These are phyloP conservation scores for Lordiphosa collinella DNA, from an alignment of 1,140 invertebrate genomes.

Conservation along the genomic window DNA sequence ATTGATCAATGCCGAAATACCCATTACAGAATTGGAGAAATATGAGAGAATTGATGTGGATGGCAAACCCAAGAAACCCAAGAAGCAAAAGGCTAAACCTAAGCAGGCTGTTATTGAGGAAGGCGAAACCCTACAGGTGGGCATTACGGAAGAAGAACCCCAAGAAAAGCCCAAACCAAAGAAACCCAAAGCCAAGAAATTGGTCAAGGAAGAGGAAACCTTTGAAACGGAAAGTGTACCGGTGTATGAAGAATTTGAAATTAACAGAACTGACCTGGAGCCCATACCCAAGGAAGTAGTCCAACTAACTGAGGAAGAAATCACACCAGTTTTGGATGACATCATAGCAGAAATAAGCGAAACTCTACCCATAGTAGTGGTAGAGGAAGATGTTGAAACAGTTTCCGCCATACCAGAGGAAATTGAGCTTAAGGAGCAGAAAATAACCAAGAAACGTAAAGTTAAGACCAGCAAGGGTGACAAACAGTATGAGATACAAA, in stretches of 20 bases:
- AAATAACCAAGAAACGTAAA: constrained; percentile 72
- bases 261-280: constrained; percentile 38
- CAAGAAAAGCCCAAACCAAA: constrained; percentile 46
- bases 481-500: constrained; percentile 80
- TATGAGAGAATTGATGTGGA: constrained; percentile 78
- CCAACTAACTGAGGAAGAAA: not conserved
- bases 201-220: constrained; percentile 1
- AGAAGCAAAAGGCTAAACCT: constrained; percentile 63
- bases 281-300: not conserved
- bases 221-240: constrained; percentile 11
- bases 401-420: constrained; percentile 5
- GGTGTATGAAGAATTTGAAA: constrained; percentile 36
- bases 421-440: constrained; percentile 12
- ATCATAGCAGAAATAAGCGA: constrained; percentile 37
- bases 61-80: constrained; percentile 57
- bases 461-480: constrained; percentile 75
- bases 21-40: constrained; percentile 73
- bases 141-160: constrained; percentile 50
- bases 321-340: constrained; percentile 26
- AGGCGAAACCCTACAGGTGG: constrained; percentile 48
- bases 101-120: constrained; percentile 23
- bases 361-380: constrained; percentile 30
- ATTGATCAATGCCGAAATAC: constrained; percentile 72
- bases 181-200: constrained; percentile 35
- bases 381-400: constrained; percentile 25